phyloP scores from a whole-genome alignment of 2,888 invertebrate species.

The Lamellibrachia columna region DNA sequence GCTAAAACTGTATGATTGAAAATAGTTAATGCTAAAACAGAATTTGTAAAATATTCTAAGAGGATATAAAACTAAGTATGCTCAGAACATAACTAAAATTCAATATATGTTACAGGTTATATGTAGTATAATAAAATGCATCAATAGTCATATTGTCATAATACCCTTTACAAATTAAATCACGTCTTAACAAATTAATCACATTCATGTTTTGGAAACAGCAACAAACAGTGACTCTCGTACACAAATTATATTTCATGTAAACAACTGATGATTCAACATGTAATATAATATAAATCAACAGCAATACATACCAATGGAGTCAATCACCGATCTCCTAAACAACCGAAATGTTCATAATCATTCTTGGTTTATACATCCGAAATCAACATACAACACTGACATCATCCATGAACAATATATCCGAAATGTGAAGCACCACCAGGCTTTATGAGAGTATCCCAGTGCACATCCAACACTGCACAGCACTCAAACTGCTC shows the following conservation, averaged over 20 bases:
- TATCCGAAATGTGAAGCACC: constrained; percentile 11
- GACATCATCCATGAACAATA: not conserved
- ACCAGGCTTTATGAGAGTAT: not conserved
- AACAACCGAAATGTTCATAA: not conserved
- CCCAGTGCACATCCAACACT: not conserved
- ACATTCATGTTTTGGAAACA: not conserved
- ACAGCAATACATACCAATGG: not conserved
- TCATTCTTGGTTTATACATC: not conserved
- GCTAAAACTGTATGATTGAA: not conserved
- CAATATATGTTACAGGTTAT: not conserved
- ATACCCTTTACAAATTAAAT: not conserved
- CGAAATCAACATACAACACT: not conserved
- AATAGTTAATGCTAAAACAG: not conserved
- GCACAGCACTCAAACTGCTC: not conserved
- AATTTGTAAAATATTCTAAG: not conserved
- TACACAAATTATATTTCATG: not conserved
- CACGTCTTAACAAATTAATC: not conserved
- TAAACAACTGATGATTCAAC: not conserved
- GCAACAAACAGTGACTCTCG: not conserved
- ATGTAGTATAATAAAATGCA: not conserved
- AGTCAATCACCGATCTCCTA: not conserved
- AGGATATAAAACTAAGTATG: not conserved
- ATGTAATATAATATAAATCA: not conserved
- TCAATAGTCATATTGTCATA: not conserved
- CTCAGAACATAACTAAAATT: not conserved